Conservation (phyloP, 92 coral and sea anemone species). For the Diadumene lineata region DNA sequence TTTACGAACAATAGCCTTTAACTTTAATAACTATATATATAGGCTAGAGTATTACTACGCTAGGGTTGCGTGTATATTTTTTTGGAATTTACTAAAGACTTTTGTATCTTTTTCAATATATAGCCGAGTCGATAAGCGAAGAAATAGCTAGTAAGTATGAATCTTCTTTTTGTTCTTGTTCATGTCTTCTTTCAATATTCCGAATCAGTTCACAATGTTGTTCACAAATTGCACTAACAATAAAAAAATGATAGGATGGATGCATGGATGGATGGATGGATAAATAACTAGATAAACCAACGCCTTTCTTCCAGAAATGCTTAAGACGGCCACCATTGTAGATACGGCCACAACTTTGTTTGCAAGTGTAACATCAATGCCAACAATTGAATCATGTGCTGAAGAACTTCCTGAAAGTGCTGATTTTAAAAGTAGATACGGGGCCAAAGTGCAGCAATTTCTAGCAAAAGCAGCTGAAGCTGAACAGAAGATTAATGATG, state of each 20-base stretch:
- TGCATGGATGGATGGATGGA: no score
- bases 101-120: not conserved
- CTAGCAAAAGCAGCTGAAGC: not conserved
- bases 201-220: no score
- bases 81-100: no score
- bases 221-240: no score
- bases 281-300: no score
- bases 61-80: no score
- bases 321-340: not conserved
- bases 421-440: not conserved
- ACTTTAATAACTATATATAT: no score
- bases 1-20: no score
- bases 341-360: not conserved
- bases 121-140: not conserved
- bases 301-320: not conserved
- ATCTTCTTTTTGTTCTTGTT: no score
- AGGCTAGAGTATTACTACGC: no score
- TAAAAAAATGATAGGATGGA: no score
- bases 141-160: not conserved
- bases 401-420: not conserved
- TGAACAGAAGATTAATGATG: not conserved
- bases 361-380: not conserved
- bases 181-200: no score
- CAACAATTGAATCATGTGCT: not conserved
- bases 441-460: not conserved